Evolutionary conservation across 2,797 vertebrate genomes (phyloP).

Genomic region (Ispidina lecontei): DNA sequence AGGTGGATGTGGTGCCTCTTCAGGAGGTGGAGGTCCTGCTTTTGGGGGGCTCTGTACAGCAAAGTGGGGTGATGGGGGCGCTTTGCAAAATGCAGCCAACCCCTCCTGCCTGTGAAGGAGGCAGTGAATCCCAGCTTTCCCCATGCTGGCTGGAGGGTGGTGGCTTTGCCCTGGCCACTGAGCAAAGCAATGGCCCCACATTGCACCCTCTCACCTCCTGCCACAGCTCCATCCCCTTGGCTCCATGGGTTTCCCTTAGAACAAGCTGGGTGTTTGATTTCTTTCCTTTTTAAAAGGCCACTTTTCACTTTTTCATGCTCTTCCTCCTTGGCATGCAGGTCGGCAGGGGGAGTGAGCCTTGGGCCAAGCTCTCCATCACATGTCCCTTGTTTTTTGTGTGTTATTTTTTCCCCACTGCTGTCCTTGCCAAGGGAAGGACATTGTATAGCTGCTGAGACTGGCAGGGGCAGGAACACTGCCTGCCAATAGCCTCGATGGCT

Average conservation of each 20-base stretch:
- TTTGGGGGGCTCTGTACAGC: background rate
- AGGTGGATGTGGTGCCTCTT: rapidly evolving
- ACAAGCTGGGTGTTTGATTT: background rate
- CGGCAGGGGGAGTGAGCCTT: background rate
- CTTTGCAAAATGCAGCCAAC: background rate
- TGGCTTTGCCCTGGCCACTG: background rate
- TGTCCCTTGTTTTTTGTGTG: conserved; percentile 51
- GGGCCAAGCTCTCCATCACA: conserved; percentile 54
- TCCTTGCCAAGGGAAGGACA: conserved; percentile 63
- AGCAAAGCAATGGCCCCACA: rapidly evolving
- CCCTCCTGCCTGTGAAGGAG: background rate
- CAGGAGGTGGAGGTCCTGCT: background rate
- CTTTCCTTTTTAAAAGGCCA: background rate
- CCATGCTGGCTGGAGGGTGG: rapidly evolving
- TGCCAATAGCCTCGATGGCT: conserved; percentile 50
- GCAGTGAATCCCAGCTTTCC: background rate
- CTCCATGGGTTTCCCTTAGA: background rate
- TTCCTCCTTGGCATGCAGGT: conserved; percentile 20
- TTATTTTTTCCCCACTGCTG: conserved; percentile 57
- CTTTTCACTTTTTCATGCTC: background rate
- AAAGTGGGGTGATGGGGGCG: background rate
- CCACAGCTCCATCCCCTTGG: background rate
- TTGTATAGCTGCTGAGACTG: conserved; percentile 46
- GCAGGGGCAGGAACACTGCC: conserved; percentile 25
- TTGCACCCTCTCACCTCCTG: rapidly evolving